Conservation (phyloP, 92 coral and sea anemone species). For the Zoanthus gigantus region DNA sequence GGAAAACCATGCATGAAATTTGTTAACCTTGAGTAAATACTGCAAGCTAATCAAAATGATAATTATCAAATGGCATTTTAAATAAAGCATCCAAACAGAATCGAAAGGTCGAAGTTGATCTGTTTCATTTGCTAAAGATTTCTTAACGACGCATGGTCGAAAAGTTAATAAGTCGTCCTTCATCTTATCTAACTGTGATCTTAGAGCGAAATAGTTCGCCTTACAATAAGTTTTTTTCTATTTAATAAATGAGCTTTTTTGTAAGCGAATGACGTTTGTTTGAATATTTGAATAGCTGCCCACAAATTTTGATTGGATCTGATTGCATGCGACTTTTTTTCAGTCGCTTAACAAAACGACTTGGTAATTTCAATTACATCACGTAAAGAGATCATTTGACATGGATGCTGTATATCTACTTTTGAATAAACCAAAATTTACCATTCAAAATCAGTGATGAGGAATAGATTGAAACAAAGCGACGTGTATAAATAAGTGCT, state of each 20-base stretch:
- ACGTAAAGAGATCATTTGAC: conserved; percentile 43
- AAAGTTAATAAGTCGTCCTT: conserved; percentile 29
- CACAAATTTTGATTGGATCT: conserved; percentile 27
- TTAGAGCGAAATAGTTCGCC: conserved; percentile 34
- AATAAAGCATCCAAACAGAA: conserved; percentile 30
- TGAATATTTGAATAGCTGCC: conserved; percentile 55
- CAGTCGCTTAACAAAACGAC: conserved; percentile 59
- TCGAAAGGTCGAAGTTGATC: conserved; percentile 22
- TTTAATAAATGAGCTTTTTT: conserved; percentile 37
- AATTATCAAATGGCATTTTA: conserved; percentile 62
- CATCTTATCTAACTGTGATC: conserved; percentile 23
- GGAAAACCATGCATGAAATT: conserved; percentile 69
- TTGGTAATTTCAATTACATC: conserved; percentile 70
- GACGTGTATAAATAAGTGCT: conserved; percentile 24
- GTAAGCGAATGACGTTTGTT: conserved; percentile 36
- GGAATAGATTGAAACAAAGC: conserved; percentile 47
- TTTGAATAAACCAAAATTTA: conserved; percentile 34
- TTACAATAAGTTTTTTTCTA: conserved; percentile 34
- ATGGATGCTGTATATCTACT: conserved; percentile 43
- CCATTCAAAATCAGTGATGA: conserved; percentile 49
- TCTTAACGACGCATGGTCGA: conserved; percentile 40
- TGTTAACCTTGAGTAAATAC: conserved; percentile 72
- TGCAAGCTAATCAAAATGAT: conserved; percentile 52
- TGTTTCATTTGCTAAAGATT: conserved; percentile 46
- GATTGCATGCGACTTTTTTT: conserved; percentile 62